Evolutionary conservation across 2,113 vertebrate species (phyloP).

Genomic region (Ginglymostoma cirratum): DNA sequence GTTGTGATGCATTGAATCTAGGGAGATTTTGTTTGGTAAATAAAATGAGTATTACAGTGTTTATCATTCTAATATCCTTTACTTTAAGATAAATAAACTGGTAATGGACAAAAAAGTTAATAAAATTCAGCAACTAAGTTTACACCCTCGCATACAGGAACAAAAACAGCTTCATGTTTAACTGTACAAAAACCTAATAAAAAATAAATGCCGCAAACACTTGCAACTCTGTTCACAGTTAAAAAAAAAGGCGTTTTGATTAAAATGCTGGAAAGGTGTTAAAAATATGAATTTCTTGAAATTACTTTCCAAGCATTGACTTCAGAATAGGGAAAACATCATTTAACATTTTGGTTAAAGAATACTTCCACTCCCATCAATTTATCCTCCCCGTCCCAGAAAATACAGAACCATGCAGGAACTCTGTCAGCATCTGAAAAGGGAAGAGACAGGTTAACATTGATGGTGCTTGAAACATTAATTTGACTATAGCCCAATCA

Average conservation of each 20-base stretch:
- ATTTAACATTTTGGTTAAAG: not conserved
- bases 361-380: not conserved
- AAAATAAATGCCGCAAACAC: not conserved
- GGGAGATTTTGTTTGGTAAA: not conserved
- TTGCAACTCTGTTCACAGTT: not conserved
- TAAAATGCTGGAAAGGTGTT: not conserved
- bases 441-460: not conserved
- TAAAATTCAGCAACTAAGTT: not conserved
- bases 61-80: not conserved
- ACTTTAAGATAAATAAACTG: not conserved
- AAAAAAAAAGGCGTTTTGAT: not conserved
- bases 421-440: not conserved
- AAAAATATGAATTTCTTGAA: not conserved
- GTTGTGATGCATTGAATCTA: not conserved
- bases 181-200: not conserved
- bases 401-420: not conserved
- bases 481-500: not conserved
- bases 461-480: slow-evolving; percentile 1
- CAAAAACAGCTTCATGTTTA: not conserved
- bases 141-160: not conserved
- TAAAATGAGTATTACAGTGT: not conserved
- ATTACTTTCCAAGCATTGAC: not conserved
- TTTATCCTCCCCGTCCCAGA: not conserved
- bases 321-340: not conserved
- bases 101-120: not conserved